A percentile compares a stretch with the other conserved stretches of the same genome.
Conservation (phyloP, 2,797 vertebrate genomes). For the Acrocephalus scirpaceus region DNA sequence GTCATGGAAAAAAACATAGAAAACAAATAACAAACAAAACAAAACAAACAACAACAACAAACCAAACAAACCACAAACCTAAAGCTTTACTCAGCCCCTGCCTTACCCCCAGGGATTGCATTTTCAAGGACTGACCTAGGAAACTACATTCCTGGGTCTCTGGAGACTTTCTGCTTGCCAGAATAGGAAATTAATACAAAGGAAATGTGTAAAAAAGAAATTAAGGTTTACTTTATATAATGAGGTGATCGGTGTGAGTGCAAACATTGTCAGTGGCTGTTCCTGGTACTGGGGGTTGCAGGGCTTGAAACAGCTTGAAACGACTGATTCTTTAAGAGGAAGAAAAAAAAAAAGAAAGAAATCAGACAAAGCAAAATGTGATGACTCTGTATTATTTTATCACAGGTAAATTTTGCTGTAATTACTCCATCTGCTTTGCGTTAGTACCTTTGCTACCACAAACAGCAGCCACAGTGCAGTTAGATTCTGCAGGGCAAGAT, state of each 20-base stretch:
- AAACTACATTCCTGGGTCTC: background rate
- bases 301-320: background rate
- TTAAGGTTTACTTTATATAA: background rate
- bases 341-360: too few species aligned
- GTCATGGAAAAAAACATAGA: fast-evolving
- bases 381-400: background rate
- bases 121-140: background rate
- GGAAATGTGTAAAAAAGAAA: background rate
- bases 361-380: background rate
- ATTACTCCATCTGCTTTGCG: background rate
- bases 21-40: fast-evolving
- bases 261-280: background rate
- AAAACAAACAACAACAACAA: background rate
- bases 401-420: background rate
- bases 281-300: background rate
- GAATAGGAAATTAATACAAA: background rate
- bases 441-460: background rate
- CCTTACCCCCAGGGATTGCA: background rate
- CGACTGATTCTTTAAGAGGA: background rate
- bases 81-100: background rate
- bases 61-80: background rate
- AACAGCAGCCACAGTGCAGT: background rate
- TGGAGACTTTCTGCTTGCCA: background rate
- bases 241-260: background rate
- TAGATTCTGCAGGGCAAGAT: background rate